These are phyloP conservation scores for Drosophila kepulauana DNA, from an alignment of 1,140 invertebrate genomes.

Conservation along the genomic window DNA sequence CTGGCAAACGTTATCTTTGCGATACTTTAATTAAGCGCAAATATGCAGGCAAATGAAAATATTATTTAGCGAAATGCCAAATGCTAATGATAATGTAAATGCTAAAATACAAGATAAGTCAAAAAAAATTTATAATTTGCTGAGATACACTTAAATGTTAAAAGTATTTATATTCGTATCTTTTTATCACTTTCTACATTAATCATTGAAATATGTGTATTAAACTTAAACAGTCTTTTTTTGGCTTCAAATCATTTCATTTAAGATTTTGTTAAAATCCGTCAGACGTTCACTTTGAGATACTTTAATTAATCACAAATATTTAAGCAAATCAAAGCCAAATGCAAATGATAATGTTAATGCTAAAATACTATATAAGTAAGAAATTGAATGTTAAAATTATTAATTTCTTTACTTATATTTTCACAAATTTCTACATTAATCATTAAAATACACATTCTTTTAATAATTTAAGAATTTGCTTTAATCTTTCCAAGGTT, in stretches of 20 bases:
- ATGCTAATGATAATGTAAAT: background rate
- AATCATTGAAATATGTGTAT: too few relatives aligned
- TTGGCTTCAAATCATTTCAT: background rate
- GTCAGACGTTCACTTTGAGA: background rate
- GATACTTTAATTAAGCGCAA: background rate
- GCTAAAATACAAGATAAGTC: background rate
- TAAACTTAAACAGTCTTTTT: background rate
- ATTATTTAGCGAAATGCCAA: background rate
- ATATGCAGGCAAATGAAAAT: background rate
- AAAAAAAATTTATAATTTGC: too few relatives aligned
- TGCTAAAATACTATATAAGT: background rate
- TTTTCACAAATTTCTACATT: too few relatives aligned
- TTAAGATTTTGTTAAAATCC: background rate
- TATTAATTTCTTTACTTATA: too few relatives aligned
- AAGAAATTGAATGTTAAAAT: too few relatives aligned
- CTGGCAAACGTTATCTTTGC: background rate
- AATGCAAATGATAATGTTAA: background rate
- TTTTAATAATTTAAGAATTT: background rate
- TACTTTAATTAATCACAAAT: background rate
- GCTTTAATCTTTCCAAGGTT: too few relatives aligned
- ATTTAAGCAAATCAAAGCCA: background rate
- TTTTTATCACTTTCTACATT: too few relatives aligned
- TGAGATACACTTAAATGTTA: too few relatives aligned
- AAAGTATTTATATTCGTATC: too few relatives aligned
- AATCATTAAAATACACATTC: background rate